Base-by-base conservation (phyloP, 2,113 vertebrate genomes). In the Caracal caracal region DNA sequence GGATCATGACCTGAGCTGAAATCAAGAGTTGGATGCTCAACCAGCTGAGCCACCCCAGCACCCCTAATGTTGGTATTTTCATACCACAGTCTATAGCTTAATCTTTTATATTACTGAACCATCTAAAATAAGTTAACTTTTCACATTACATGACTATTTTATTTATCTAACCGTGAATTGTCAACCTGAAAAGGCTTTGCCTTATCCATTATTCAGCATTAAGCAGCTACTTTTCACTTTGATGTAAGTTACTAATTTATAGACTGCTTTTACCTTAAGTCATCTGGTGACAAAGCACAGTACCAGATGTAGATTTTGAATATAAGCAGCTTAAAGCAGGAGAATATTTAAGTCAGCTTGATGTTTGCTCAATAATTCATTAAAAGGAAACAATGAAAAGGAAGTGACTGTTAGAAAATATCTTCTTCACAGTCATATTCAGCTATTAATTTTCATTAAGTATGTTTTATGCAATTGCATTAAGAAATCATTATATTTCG, bases 181-280 rank as follows among this genome's bases (percentile, higher is more conserved):
- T 4, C 61, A 98, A 88, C 17, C 71, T 35, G 11, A 51, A 84
- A 91, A 97, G 90, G 0, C 68, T 97, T 96, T 97, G 22, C 84
- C 71, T 94, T 96, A 97, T 95, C 71, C 37, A 95, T 94, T 97
- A 97, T 75, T 96, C 83, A 97, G 94, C 89, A 92, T 43, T 90
- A 95, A 92, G 35, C 28, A 88, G 28, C 95, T 86, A 37, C 37
- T 93, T 87, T 96, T 97, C 94, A 37, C 33, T 97, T 87, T 63
- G 71, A 88, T 51, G 35, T 87, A 82, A 93, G 79, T 98, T 79
- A 95, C 94, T 97, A 97, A 98, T 97, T 98, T 92, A 97, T 96
- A 97, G 70, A 81, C 84, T 91, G 35, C 93, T 95, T 97, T 96
- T 88, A 94, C 90, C 20, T 75, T 56, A 89, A 51, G 0, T 94